Evolutionary conservation across 2,797 vertebrate species (phyloP).

Genomic region (Cynodonichthys magdalenae): DNA sequence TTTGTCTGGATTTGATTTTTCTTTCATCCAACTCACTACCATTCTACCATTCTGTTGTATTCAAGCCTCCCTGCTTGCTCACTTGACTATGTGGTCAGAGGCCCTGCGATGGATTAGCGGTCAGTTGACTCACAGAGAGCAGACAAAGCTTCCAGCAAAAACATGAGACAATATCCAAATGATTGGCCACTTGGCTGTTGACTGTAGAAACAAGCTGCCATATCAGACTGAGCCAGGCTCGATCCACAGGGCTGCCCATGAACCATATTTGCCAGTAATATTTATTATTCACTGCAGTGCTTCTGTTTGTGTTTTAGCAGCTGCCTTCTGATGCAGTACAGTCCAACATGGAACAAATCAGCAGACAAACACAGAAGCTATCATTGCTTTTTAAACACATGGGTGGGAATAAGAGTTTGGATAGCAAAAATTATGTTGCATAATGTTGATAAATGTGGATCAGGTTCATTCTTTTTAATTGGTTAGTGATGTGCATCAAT

Average conservation of each 20-base stretch:
- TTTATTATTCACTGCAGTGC: slow-evolving; percentile 34
- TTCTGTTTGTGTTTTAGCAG: slow-evolving; percentile 55
- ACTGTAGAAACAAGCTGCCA: slow-evolving; percentile 62
- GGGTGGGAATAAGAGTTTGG: slow-evolving; percentile 26
- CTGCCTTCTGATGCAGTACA: slow-evolving; percentile 32
- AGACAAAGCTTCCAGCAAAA: slow-evolving; percentile 71
- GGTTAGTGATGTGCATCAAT: neutral
- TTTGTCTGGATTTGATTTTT: slow-evolving; percentile 5
- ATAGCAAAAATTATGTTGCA: slow-evolving; percentile 21
- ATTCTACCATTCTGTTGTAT: slow-evolving; percentile 14
- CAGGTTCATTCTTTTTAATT: neutral
- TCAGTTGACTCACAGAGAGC: slow-evolving; percentile 73
- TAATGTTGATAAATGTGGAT: slow-evolving; percentile 9
- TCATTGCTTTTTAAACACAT: slow-evolving; percentile 38
- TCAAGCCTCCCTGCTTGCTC: slow-evolving; percentile 31
- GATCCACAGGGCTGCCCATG: slow-evolving; percentile 45
- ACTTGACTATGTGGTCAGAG: slow-evolving; percentile 45
- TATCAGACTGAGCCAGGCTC: slow-evolving; percentile 64
- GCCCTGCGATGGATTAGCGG: slow-evolving; percentile 70
- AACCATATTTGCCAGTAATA: slow-evolving; percentile 46
- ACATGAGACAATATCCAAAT: slow-evolving; percentile 75
- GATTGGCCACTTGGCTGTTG: slow-evolving; percentile 55
- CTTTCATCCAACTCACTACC: neutral
- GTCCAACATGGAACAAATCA: slow-evolving; percentile 47
- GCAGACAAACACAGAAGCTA: slow-evolving; percentile 58